Conservation (phyloP, 2,888 invertebrate species). For the Dione juno region DNA sequence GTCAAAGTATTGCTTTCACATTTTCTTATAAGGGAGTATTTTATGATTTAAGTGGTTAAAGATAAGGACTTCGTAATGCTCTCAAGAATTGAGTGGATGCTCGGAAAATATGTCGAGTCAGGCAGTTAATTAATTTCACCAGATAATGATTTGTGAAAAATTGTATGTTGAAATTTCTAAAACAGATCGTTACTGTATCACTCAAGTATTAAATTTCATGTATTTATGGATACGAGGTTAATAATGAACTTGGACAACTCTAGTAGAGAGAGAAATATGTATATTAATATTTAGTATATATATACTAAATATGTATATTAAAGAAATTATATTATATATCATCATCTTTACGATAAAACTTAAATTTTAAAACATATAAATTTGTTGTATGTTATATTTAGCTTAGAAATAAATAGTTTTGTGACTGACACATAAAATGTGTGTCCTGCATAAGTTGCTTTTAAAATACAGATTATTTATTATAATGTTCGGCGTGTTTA, state of each 20-base stretch:
- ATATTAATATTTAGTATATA: no score
- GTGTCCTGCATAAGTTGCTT: not conserved
- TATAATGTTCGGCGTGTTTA: not conserved
- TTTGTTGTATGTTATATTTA: no score
- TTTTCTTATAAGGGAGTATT: constrained; percentile 6
- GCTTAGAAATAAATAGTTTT: no score
- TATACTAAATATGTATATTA: no score
- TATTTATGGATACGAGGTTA: no score
- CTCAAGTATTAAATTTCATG: no score
- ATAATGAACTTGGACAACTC: not conserved
- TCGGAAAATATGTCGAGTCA: constrained; percentile 65
- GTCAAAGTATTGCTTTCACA: constrained; percentile 11
- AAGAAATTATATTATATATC: no score
- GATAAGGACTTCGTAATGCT: constrained; percentile 30
- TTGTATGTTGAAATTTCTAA: not conserved
- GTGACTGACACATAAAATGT: no score
- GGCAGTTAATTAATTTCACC: constrained; percentile 76
- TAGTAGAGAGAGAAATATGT: not conserved
- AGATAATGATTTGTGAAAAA: constrained; percentile 71
- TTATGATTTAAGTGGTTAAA: constrained; percentile 24
- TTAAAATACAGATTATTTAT: not conserved
- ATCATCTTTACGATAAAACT: no score
- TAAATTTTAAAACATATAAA: no score
- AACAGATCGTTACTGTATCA: not conserved
- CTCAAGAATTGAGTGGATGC: constrained; percentile 31